Percentiles rank a stretch among this genome's conserved stretches.
These are phyloP conservation scores for Choloepus hoffmanni DNA, from an alignment of 2,113 vertebrate species.

Conservation along the genomic window DNA sequence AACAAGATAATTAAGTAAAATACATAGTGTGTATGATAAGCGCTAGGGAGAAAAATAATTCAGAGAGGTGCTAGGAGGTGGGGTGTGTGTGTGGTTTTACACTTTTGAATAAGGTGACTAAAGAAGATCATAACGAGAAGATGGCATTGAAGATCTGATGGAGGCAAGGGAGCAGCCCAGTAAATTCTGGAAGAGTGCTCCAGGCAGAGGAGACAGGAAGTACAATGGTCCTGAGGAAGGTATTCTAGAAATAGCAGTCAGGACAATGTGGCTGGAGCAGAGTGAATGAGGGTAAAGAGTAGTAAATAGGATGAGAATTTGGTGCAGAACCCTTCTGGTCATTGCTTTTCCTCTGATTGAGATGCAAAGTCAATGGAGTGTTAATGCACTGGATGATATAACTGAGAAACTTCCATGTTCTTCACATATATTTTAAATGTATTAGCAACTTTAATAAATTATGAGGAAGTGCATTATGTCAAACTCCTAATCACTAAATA, in stretches of 20 bases:
- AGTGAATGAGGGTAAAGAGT: neutral
- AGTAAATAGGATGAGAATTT: neutral
- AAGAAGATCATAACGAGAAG: neutral
- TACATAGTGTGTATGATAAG: neutral
- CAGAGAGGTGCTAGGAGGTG: neutral
- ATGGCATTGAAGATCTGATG: neutral
- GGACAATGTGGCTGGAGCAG: neutral
- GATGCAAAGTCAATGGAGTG: constrained; percentile 71
- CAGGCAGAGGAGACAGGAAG: neutral
- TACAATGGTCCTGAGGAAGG: neutral
- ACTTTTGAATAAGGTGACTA: neutral
- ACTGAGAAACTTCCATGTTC: constrained; percentile 65
- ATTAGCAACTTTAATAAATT: constrained; percentile 83
- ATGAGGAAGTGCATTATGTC: constrained; percentile 83
- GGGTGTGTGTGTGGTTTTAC: too few relatives aligned
- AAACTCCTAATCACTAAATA: constrained; percentile 71
- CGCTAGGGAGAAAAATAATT: neutral
- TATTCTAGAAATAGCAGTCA: neutral
- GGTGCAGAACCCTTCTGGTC: neutral
- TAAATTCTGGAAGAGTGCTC: neutral
- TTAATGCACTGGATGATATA: constrained; percentile 68
- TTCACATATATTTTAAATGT: constrained; percentile 73
- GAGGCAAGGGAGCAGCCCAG: neutral
- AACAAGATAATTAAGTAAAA: neutral
- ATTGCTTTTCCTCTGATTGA: constrained; percentile 53